A percentile compares a stretch with the other conserved stretches of the same genome.
Conservation (phyloP, 2,888 invertebrate genomes). For the Coenonympha arcania region DNA sequence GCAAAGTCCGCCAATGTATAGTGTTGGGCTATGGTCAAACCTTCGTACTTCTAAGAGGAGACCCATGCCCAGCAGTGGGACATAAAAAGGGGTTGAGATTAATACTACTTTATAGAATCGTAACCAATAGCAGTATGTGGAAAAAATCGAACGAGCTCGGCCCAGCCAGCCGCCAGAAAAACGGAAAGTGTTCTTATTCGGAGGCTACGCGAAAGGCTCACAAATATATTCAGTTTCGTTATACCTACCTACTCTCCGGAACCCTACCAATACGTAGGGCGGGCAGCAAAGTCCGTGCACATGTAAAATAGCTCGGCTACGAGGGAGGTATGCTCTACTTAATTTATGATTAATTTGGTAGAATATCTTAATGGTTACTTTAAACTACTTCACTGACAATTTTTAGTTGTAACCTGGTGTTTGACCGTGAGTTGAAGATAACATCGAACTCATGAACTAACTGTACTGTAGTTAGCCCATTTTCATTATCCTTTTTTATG, state of each 20-base stretch:
- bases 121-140: not conserved
- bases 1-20: too few species aligned
- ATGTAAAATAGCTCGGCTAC: constrained; percentile 66
- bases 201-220: constrained; percentile 53
- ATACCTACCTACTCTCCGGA: constrained; percentile 68
- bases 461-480: too few species aligned
- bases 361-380: not conserved
- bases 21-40: too few species aligned
- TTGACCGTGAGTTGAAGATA: too few species aligned
- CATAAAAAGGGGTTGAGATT: not conserved
- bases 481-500: too few species aligned
- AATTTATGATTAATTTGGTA: constrained; percentile 16
- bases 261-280: constrained; percentile 61
- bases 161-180: constrained; percentile 40
- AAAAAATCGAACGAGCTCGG: constrained; percentile 35
- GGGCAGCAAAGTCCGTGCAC: constrained; percentile 69
- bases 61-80: too few species aligned
- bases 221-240: constrained; percentile 66
- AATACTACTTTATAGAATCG: not conserved
- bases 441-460: too few species aligned
- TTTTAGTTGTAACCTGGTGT: too few species aligned
- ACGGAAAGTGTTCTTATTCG: constrained; percentile 50
- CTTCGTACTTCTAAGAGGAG: too few species aligned
- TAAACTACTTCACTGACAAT: too few species aligned
- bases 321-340: constrained; percentile 53